phyloP scores from a whole-genome alignment of 2,797 vertebrate genomes.

The Staurois parvus region DNA sequence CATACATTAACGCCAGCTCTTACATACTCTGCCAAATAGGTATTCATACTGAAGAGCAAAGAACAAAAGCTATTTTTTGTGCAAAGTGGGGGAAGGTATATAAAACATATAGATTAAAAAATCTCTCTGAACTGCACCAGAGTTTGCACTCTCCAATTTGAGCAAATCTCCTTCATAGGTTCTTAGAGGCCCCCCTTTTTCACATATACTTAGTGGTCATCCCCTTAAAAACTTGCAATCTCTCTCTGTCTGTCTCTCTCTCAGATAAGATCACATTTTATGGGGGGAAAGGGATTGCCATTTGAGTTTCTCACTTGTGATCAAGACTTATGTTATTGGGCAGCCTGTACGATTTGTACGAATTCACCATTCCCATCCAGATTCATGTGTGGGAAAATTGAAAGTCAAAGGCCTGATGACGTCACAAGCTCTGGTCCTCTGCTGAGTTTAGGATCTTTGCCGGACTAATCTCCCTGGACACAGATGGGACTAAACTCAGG shows the following conservation, averaged over 20 bases:
- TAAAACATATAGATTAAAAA: too few relatives aligned
- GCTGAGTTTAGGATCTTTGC: neutral
- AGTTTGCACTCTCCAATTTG: too few relatives aligned
- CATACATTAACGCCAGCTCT: neutral
- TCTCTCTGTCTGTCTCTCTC: too few relatives aligned
- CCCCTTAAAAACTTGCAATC: too few relatives aligned
- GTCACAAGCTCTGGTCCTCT: conserved; percentile 2
- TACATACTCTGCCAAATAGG: neutral
- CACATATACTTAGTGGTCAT: too few relatives aligned
- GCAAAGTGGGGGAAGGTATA: too few relatives aligned
- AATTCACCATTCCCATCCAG: neutral
- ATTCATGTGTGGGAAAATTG: neutral
- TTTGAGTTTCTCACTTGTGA: neutral
- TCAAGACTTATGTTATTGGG: neutral
- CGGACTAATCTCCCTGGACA: too few relatives aligned
- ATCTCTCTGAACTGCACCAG: too few relatives aligned
- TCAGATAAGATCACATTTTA: neutral
- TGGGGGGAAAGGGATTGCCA: neutral
- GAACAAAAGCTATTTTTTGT: neutral
- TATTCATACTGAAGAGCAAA: too few relatives aligned
- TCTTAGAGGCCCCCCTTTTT: too few relatives aligned
- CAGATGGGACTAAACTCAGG: too few relatives aligned
- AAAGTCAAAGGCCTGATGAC: neutral
- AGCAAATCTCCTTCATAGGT: too few relatives aligned
- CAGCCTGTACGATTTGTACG: neutral